Conservation (phyloP, 2,113 vertebrate genomes). For the Oreotrochilus melanogaster region DNA sequence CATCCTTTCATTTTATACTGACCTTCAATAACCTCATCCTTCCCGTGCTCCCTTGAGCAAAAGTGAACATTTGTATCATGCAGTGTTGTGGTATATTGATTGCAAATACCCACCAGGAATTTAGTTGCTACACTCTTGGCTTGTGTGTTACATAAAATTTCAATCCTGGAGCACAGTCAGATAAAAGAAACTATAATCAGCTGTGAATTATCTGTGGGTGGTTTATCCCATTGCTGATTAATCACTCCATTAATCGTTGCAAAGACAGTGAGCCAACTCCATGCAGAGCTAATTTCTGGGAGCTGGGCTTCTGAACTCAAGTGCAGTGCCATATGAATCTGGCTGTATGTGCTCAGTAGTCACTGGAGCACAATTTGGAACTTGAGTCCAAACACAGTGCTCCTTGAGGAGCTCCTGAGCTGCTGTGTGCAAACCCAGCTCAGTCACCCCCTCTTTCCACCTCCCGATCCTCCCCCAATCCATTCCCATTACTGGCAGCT, state of each 20-base stretch:
- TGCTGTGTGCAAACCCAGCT: not conserved
- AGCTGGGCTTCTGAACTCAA: not conserved
- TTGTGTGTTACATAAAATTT: slow-evolving; percentile 32
- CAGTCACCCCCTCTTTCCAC: not conserved
- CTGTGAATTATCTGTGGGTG: slow-evolving; percentile 44
- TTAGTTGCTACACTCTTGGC: slow-evolving; percentile 13
- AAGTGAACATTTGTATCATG: slow-evolving; percentile 28
- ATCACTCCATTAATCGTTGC: slow-evolving; percentile 23
- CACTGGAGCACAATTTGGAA: not conserved
- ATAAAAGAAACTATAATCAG: slow-evolving; percentile 55
- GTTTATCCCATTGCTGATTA: slow-evolving; percentile 51
- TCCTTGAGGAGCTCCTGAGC: not conserved
- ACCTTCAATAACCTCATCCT: not conserved
- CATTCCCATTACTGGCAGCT: not conserved
- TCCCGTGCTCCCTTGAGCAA: not conserved
- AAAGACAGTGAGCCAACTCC: slow-evolving; percentile 11
- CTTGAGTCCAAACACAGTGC: not conserved
- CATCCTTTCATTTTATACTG: not conserved
- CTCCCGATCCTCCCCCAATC: not conserved
- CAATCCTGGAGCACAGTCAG: not conserved
- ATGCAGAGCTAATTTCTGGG: not conserved
- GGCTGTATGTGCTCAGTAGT: not conserved
- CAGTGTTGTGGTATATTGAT: not conserved
- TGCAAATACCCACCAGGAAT: slow-evolving; percentile 11
- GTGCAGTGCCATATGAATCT: not conserved